These are phyloP conservation scores for Diarsia mendica DNA, from an alignment of 2,888 invertebrate species.

Conservation along the genomic window DNA sequence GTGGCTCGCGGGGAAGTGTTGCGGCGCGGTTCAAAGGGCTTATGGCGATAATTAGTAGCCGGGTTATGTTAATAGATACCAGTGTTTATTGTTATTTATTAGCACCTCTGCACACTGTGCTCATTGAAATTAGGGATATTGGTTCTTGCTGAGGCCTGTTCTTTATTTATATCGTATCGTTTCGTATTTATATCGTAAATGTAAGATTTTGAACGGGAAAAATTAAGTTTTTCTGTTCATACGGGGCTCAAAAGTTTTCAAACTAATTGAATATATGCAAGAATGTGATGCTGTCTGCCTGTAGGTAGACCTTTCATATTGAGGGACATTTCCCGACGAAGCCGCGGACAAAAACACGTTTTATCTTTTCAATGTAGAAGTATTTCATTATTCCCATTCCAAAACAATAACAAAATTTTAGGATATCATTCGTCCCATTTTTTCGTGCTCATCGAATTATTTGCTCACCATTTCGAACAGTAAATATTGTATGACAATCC, in stretches of 20 bases:
- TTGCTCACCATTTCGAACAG: conserved; percentile 32
- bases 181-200: not conserved
- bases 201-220: not conserved
- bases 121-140: conserved; percentile 1
- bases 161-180: not conserved
- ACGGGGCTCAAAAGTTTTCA: not conserved
- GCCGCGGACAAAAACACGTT: not conserved
- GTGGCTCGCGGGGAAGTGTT: conserved; percentile 23
- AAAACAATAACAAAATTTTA: conserved; percentile 1
- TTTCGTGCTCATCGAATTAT: conserved; percentile 23
- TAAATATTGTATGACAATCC: conserved; percentile 53
- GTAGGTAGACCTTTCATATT: not conserved
- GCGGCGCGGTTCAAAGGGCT: conserved; percentile 21
- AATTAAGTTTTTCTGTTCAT: not conserved
- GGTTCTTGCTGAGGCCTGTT: not conserved
- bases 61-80: conserved; percentile 27
- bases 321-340: not conserved
- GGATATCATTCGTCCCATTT: conserved; percentile 8
- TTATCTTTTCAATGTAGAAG: not conserved
- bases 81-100: conserved; percentile 16
- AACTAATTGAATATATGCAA: not conserved
- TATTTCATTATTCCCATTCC: not conserved
- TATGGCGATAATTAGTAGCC: conserved; percentile 45
- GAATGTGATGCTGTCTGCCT: not conserved
- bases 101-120: not conserved